Conservation (phyloP, 2,113 vertebrate species). For the Oncorhynchus tshawytscha region DNA sequence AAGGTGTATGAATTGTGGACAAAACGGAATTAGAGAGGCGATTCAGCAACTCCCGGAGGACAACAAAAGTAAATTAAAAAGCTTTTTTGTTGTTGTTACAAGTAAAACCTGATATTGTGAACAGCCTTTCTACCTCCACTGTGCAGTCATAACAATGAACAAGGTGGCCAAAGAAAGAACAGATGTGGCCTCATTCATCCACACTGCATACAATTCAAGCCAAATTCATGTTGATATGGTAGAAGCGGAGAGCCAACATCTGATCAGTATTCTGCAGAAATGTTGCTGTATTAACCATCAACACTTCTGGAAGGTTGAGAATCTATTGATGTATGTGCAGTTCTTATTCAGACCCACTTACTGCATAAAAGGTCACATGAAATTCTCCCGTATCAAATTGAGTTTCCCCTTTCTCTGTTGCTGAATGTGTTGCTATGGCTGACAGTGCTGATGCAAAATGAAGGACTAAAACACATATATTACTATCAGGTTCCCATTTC, state of each 20-base stretch:
- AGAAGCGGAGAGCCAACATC: conserved; percentile 21
- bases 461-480: not conserved
- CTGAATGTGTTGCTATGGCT: conserved; percentile 43
- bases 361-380: conserved; percentile 63
- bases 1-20: no score
- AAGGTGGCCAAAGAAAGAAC: not conserved
- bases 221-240: conserved; percentile 36
- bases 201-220: conserved; percentile 7
- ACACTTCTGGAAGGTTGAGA: conserved; percentile 23
- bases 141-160: not conserved
- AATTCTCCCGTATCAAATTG: conserved; percentile 53
- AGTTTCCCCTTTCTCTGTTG: conserved; percentile 41
- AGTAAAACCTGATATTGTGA: not conserved
- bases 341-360: conserved; percentile 57
- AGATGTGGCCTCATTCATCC: conserved; percentile 5
- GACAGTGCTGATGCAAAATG: not conserved
- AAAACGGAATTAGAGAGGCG: no score
- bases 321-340: conserved; percentile 52
- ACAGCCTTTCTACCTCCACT: not conserved
- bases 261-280: conserved; percentile 58
- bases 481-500: conserved; percentile 21
- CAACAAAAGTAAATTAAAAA: no score
- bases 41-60: no score
- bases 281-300: conserved; percentile 34
- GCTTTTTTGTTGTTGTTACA: no score